phyloP scores from a whole-genome alignment of 1,140 invertebrate species.

The Zaprionus gabonicus region DNA sequence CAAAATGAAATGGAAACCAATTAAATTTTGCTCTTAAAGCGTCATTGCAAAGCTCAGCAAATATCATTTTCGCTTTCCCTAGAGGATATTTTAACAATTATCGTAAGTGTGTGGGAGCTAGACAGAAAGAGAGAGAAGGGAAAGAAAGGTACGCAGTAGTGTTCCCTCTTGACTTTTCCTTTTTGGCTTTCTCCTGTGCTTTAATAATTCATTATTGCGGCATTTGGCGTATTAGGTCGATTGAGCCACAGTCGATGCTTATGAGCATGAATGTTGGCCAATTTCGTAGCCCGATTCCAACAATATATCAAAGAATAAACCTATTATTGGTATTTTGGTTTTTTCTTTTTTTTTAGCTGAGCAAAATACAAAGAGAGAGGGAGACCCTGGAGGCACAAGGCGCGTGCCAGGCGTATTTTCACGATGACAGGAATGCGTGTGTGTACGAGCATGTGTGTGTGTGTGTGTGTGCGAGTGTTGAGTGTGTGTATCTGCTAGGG shows the following conservation, averaged over 20 bases:
- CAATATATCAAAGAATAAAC: conserved; percentile 75
- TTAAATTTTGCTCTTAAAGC: conserved; percentile 42
- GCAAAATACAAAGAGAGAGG: not conserved
- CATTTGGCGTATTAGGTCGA: conserved; percentile 47
- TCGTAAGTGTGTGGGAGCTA: conserved; percentile 38
- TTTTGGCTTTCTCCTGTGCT: conserved; percentile 19
- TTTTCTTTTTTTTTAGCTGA: not conserved
- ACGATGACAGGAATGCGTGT: conserved; percentile 16
- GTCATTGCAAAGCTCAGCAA: conserved; percentile 36
- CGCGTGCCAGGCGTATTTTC: conserved; percentile 60
- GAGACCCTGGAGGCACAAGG: conserved; percentile 41
- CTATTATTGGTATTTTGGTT: conserved; percentile 55
- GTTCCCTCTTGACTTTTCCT: not conserved
- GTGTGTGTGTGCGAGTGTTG: not conserved
- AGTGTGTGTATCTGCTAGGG: conserved; percentile 14
- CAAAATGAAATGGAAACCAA: conserved; percentile 35
- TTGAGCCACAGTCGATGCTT: conserved; percentile 11
- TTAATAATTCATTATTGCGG: conserved; percentile 70
- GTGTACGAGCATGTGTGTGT: not conserved
- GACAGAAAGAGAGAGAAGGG: not conserved
- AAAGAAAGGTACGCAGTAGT: not conserved
- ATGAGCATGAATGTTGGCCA: conserved; percentile 22
- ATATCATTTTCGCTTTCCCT: conserved; percentile 5
- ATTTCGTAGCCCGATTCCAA: conserved; percentile 17
- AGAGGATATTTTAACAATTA: conserved; percentile 57